These are phyloP conservation scores for Agonum fuliginosum DNA, from an alignment of 2,888 invertebrate species.

Conservation along the genomic window DNA sequence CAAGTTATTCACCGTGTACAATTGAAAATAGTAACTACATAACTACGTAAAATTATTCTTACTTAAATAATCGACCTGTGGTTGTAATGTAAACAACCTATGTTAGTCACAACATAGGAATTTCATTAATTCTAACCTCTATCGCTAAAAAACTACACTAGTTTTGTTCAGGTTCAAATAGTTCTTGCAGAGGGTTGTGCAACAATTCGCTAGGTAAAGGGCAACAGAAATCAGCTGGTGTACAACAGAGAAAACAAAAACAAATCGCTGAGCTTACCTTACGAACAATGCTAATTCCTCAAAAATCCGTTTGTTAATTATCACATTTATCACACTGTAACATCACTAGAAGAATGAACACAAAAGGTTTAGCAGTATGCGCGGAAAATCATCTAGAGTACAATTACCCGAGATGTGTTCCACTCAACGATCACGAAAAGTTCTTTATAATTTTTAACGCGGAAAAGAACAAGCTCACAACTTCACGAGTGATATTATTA, in stretches of 20 bases:
- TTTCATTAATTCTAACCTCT: slow-evolving; percentile 39
- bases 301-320: slow-evolving; percentile 46
- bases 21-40: slow-evolving; percentile 22
- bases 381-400: slow-evolving; percentile 55
- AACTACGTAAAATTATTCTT: slow-evolving; percentile 28
- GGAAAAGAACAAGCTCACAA: slow-evolving; percentile 5
- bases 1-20: slow-evolving; percentile 23
- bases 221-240: slow-evolving; percentile 58
- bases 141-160: background rate
- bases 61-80: background rate
- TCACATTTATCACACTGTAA: slow-evolving; percentile 58
- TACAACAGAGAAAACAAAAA: slow-evolving; percentile 50
- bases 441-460: slow-evolving; percentile 44
- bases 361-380: slow-evolving; percentile 53
- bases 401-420: slow-evolving; percentile 57
- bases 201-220: slow-evolving; percentile 29
- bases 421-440: slow-evolving; percentile 50
- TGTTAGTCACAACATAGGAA: slow-evolving; percentile 27
- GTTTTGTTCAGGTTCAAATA: background rate
- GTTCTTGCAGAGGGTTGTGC: background rate
- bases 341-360: slow-evolving; percentile 53
- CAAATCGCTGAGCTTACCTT: slow-evolving; percentile 52
- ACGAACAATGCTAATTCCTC: slow-evolving; percentile 46
- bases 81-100: slow-evolving; percentile 36
- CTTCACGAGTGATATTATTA: slow-evolving; percentile 14